Conservation (phyloP, 2,888 invertebrate species). For the Nudaria mundana region DNA sequence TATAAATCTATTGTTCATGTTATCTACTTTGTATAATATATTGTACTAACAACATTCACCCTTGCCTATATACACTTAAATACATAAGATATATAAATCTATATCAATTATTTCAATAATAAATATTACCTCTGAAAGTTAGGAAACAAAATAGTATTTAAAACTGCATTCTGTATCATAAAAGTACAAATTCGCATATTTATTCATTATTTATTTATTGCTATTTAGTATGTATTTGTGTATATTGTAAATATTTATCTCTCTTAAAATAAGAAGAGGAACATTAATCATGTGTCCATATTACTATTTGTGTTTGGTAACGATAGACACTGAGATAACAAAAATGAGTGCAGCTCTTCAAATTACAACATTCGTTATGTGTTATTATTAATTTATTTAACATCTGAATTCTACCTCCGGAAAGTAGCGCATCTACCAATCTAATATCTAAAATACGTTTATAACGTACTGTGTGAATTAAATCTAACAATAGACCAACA, state of each 20-base stretch:
- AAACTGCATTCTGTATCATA: conserved; percentile 76
- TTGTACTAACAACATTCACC: conserved; percentile 62
- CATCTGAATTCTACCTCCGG: conserved; percentile 65
- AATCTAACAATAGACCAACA: conserved; percentile 44
- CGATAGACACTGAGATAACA: conserved; percentile 65
- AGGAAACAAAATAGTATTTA: conserved; percentile 79
- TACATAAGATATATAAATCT: conserved; percentile 84
- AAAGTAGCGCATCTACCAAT: conserved; percentile 79
- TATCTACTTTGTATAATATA: conserved; percentile 52
- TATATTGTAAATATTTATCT: conserved; percentile 81
- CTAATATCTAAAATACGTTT: conserved; percentile 69
- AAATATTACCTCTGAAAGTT: conserved; percentile 83
- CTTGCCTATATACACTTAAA: conserved; percentile 74
- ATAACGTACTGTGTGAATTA: conserved; percentile 46
- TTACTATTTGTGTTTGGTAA: conserved; percentile 76
- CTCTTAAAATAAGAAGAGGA: conserved; percentile 82
- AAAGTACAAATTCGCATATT: conserved; percentile 77
- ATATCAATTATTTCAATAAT: conserved; percentile 82
- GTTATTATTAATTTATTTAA: conserved; percentile 46
- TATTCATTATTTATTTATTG: conserved; percentile 75
- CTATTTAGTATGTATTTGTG: conserved; percentile 72
- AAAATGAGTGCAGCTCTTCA: conserved; percentile 80
- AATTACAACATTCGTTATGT: conserved; percentile 72
- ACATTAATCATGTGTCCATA: conserved; percentile 79
- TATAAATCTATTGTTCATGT: conserved; percentile 61